phyloP scores from a whole-genome alignment of 2,888 invertebrate species.

The Saturnia japonica region DNA sequence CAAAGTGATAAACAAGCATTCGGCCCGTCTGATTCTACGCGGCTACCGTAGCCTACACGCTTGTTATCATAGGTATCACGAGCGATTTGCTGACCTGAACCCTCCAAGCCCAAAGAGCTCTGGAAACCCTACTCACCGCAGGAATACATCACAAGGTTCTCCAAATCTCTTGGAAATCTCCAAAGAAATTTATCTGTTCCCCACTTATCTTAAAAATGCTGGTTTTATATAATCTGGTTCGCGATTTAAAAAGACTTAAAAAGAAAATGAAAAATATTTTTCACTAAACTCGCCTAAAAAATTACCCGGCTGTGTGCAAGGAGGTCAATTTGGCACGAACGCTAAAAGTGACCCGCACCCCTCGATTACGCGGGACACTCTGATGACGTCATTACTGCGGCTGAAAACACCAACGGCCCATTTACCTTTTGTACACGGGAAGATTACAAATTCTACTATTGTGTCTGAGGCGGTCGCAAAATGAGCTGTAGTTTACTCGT shows the following conservation, averaged over 20 bases:
- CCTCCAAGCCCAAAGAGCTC: no score
- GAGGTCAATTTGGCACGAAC: neutral
- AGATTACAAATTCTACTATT: conserved; percentile 60
- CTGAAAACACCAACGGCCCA: conserved; percentile 64
- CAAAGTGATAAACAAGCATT: no score
- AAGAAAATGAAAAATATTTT: neutral
- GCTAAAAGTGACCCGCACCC: conserved; percentile 50
- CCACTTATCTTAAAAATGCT: no score
- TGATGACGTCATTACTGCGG: conserved; percentile 69
- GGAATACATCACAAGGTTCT: no score
- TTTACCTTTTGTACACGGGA: conserved; percentile 64
- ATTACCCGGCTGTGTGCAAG: conserved; percentile 15
- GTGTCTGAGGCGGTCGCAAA: conserved; percentile 30
- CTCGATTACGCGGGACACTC: conserved; percentile 57
- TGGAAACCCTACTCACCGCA: no score
- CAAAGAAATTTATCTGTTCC: no score
- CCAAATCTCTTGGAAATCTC: no score
- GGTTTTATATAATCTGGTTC: neutral
- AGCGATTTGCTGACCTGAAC: no score
- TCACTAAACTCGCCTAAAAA: neutral
- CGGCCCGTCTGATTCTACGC: no score
- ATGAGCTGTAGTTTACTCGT: conserved; percentile 20
- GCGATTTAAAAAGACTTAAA: neutral
- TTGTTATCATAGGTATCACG: no score
- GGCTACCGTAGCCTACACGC: no score